These are phyloP conservation scores for Apantesis nais DNA, from an alignment of 2,888 invertebrate species.

Conservation along the genomic window DNA sequence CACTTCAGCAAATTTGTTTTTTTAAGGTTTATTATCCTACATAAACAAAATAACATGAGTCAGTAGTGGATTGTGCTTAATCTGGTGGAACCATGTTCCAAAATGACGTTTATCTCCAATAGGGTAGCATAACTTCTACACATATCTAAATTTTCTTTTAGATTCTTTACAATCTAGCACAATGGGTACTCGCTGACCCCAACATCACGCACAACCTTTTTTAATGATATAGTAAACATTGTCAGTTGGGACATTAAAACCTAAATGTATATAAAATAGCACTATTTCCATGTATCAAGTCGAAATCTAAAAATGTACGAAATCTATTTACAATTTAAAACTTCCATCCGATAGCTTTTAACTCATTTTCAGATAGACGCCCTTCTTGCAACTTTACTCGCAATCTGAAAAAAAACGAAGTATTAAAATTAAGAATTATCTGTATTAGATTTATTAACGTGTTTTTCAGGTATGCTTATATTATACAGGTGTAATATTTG, in stretches of 20 bases:
- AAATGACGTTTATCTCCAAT: not conserved
- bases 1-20: not conserved
- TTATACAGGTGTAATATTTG: not conserved
- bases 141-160: not conserved
- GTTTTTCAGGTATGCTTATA: too few species aligned
- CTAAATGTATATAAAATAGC: not conserved
- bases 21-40: not conserved
- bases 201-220: not conserved
- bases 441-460: too few species aligned
- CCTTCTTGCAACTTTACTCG: conserved; percentile 83
- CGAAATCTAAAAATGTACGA: not conserved
- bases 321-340: not conserved
- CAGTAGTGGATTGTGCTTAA: not conserved
- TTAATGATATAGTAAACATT: not conserved
- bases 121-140: not conserved
- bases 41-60: not conserved
- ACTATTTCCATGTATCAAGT: not conserved
- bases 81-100: not conserved
- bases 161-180: not conserved
- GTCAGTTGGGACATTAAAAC: not conserved
- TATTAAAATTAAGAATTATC: not conserved
- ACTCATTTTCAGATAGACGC: conserved; percentile 69
- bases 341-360: conserved; percentile 64
- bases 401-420: conserved; percentile 66
- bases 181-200: not conserved